Conservation (phyloP, 1,140 invertebrate genomes). For the Heliconius congener region DNA sequence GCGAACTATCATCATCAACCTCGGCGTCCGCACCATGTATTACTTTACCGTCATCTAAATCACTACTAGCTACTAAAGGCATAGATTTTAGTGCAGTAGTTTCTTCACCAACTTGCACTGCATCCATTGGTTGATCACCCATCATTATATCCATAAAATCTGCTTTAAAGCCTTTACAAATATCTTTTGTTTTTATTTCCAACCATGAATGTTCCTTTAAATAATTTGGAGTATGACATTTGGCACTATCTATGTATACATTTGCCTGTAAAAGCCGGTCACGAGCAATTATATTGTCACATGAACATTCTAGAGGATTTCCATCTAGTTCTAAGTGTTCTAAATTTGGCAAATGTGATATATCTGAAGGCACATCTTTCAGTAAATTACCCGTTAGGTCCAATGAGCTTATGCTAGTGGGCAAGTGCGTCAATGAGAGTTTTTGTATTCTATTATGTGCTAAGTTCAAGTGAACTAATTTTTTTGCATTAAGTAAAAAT, state of each 20-base stretch:
- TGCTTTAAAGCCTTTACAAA: constrained; percentile 74
- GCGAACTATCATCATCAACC: constrained; percentile 72
- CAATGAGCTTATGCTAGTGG: constrained; percentile 83
- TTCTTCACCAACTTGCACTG: constrained; percentile 64
- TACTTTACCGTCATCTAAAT: constrained; percentile 72
- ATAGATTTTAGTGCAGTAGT: constrained; percentile 69
- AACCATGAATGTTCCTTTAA: constrained; percentile 80
- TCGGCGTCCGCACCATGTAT: constrained; percentile 56
- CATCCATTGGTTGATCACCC: constrained; percentile 81
- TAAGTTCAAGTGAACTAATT: constrained; percentile 83
- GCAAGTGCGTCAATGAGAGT: constrained; percentile 78
- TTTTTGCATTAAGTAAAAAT: constrained; percentile 80
- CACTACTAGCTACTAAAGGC: constrained; percentile 62
- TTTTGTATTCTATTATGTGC: constrained; percentile 82
- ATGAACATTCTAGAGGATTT: constrained; percentile 84
- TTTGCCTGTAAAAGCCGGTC: constrained; percentile 78
- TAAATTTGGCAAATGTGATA: constrained; percentile 78
- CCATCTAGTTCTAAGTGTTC: constrained; percentile 82
- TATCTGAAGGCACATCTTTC: constrained; percentile 81
- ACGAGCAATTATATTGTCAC: constrained; percentile 82
- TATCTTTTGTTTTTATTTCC: constrained; percentile 80
- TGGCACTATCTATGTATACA: constrained; percentile 81
- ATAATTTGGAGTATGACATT: constrained; percentile 79
- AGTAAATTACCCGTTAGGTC: constrained; percentile 84
- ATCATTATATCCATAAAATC: constrained; percentile 82